Percentiles rank a stretch among this genome's conserved stretches.
These are phyloP conservation scores for Macrobrachium nipponense DNA, from an alignment of 1,140 invertebrate species.

Conservation along the genomic window DNA sequence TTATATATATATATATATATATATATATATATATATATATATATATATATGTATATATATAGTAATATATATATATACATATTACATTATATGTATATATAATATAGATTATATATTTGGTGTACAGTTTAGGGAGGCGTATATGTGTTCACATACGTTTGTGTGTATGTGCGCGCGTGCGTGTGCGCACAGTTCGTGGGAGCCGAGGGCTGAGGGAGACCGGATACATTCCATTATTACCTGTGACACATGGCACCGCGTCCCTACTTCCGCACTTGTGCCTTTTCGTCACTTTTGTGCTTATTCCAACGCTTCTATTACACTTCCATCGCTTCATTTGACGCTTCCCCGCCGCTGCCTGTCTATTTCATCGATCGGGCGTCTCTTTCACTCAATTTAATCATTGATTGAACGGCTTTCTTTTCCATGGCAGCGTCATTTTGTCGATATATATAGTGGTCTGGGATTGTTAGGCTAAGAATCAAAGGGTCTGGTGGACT, in stretches of 20 bases:
- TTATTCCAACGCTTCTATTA: not conserved
- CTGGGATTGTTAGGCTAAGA: no score
- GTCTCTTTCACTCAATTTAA: not conserved
- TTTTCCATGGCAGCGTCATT: not conserved
- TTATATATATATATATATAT: no score
- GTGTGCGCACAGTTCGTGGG: no score
- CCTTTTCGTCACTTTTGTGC: not conserved
- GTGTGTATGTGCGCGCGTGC: no score
- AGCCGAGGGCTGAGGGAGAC: not conserved
- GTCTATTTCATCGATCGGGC: not conserved
- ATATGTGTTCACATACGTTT: no score
- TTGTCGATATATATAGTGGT: not conserved
- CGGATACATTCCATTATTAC: conserved; percentile 38
- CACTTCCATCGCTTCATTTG: not conserved
- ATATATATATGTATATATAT: no score
- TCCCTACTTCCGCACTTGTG: not conserved
- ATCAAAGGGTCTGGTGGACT: not conserved
- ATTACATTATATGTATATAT: no score
- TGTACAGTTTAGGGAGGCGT: no score
- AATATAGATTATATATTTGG: no score
- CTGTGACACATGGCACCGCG: conserved; percentile 14
- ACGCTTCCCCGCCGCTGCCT: not conserved
- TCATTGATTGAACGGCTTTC: not conserved
- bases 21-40: no score
- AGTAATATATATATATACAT: no score